Evolutionary conservation across 2,888 invertebrate species (phyloP), one percentile per base, ranked within the genome.

Genomic region (Machimus rusticus): DNA sequence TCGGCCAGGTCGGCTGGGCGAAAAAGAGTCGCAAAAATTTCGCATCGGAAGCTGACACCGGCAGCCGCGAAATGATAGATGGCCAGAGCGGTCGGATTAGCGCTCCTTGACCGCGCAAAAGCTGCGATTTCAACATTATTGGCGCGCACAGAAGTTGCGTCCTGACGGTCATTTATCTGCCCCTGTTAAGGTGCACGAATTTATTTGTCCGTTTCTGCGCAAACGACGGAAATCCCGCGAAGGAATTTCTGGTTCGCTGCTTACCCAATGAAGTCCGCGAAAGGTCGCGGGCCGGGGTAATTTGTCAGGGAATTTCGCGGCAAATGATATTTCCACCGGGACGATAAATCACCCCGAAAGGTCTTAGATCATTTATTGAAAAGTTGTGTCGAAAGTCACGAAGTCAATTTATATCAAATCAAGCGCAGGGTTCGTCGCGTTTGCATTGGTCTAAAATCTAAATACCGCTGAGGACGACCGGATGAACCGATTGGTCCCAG

Each of bases 111-210:
- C 23, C 66, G 23, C 23, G 66, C 66, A 66, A 66, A 66, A 66
- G 66, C 66, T 66, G 66, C 34, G 28, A 28, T 74, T 37, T 84
- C 37, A 31, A 43, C 84, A 23, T 28, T 31, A 43, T 46, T 82
- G 34, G 34, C 9, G 23, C 16, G 66, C 46, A 74, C 74, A 74
- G 85, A 39, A 85, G 85, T 85, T 14, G n/a, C 14, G 19, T 82
- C 85, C 85, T 85, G 74, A 43, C 46, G 46, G 85, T 85, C 85
- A 85, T 85, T 85, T 85, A 74, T 85, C 74, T 74, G 85, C 16
- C 74, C 85, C 23, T 31, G 46, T 74, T 74, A 85, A 85, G 66
- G 74, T 12, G 74, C 23, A 2, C 66, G 23, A 14, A 5, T 23
- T 28, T 66, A 66, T 23, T 66, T 16, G 16, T 28, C 14, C 28